phyloP scores from a whole-genome alignment of 2,888 invertebrate species.

The Chromoteleia sp. region DNA sequence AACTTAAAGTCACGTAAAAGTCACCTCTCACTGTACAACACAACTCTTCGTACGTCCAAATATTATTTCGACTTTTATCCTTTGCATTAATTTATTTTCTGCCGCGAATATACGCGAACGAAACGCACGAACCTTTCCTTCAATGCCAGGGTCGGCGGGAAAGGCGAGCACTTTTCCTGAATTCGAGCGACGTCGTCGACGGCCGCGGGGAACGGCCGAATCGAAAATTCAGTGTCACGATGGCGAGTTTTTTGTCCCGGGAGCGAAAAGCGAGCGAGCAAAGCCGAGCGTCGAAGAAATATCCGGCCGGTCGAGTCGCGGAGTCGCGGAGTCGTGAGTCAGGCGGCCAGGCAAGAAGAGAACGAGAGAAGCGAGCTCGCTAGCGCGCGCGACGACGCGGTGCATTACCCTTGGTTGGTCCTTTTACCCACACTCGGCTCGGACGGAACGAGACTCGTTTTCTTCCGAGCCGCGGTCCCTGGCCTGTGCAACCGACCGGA shows the following conservation, averaged over 20 bases:
- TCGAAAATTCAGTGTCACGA: conserved; percentile 28
- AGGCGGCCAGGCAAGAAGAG: conserved; percentile 44
- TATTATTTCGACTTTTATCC: too few species aligned
- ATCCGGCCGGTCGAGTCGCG: conserved; percentile 39
- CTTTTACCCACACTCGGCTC: conserved; percentile 65
- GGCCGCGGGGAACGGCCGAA: too few species aligned
- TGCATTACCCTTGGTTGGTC: conserved; percentile 67
- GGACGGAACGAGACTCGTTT: conserved; percentile 65
- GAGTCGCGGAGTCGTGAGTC: conserved; percentile 53
- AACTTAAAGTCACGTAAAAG: too few species aligned
- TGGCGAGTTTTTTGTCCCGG: neutral
- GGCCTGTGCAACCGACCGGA: conserved; percentile 58
- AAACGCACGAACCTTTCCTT: too few species aligned
- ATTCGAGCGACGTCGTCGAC: too few species aligned
- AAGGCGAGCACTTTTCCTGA: too few species aligned
- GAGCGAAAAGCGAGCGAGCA: conserved; percentile 18
- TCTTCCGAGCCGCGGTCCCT: conserved; percentile 66
- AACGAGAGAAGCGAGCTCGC: conserved; percentile 22
- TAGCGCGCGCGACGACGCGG: conserved; percentile 55
- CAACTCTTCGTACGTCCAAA: too few species aligned
- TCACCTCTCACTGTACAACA: too few species aligned
- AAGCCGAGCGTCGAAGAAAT: too few species aligned
- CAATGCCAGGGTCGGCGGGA: too few species aligned
- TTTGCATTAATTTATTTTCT: too few species aligned
- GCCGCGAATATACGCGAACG: too few species aligned